Conservation (phyloP, 2,113 vertebrate genomes). For the Meriones unguiculatus region DNA sequence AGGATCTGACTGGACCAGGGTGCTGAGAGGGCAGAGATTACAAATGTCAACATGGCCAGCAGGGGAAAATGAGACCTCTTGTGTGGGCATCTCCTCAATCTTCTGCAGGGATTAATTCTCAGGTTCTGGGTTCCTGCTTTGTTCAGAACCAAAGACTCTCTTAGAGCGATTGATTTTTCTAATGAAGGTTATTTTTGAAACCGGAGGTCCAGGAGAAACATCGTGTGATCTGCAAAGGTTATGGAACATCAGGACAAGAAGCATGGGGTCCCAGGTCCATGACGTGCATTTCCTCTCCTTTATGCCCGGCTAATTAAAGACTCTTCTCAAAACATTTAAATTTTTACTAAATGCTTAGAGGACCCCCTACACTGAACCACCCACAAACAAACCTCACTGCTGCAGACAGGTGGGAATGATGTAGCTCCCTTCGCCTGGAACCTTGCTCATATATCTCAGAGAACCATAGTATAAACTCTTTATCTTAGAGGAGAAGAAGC, state of each 20-base stretch:
- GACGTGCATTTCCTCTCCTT: constrained; percentile 40
- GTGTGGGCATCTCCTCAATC: not conserved
- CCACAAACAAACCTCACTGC: not conserved
- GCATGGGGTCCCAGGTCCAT: not conserved
- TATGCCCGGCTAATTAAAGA: constrained; percentile 40
- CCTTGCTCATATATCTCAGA: constrained; percentile 39
- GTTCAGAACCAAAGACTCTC: constrained; percentile 27
- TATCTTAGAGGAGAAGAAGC: constrained; percentile 48
- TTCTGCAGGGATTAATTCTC: not conserved
- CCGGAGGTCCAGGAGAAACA: constrained; percentile 35
- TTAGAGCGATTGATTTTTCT: constrained; percentile 48
- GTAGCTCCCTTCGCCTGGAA: constrained; percentile 1
- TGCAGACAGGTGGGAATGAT: constrained; percentile 41
- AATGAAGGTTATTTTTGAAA: constrained; percentile 69
- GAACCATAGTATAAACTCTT: constrained; percentile 49
- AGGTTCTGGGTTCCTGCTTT: not conserved
- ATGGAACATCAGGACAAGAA: not conserved
- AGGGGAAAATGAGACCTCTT: constrained; percentile 7
- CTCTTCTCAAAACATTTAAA: constrained; percentile 20
- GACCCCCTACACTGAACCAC: not conserved
- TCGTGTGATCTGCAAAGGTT: constrained; percentile 21
- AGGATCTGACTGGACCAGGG: not conserved
- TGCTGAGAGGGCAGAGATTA: not conserved
- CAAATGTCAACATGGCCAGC: constrained; percentile 16
- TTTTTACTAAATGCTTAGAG: constrained; percentile 12